Conservation (phyloP, 2,113 vertebrate species). For the Catharus minimus region DNA sequence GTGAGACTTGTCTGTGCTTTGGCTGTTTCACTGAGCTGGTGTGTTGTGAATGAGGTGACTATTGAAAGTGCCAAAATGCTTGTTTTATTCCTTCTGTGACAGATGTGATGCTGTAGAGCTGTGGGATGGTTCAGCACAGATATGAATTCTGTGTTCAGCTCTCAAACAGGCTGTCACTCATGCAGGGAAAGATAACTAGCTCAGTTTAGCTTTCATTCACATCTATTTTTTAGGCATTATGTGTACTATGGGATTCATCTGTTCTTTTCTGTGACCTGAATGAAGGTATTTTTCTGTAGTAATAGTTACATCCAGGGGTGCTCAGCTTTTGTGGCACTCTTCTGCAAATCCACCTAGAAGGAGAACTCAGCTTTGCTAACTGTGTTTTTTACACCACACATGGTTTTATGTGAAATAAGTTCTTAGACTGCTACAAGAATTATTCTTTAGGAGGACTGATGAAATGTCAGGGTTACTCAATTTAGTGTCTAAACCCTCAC, state of each 20-base stretch:
- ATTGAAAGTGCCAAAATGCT: neutral
- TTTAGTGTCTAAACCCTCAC: neutral
- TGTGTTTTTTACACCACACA: accelerated
- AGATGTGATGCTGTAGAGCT: neutral
- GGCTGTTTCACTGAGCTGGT: neutral
- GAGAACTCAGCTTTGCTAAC: neutral
- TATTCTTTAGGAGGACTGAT: neutral
- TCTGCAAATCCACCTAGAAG: neutral
- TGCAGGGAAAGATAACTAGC: neutral
- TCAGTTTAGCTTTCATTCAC: neutral
- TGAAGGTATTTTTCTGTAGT: neutral
- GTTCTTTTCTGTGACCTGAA: neutral
- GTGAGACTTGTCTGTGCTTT: neutral
- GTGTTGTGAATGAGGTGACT: neutral
- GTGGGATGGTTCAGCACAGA: neutral
- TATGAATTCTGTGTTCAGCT: neutral
- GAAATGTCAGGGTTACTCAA: neutral
- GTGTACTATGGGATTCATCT: neutral
- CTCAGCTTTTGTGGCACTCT: neutral
- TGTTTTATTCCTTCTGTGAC: neutral
- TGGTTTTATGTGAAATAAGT: accelerated
- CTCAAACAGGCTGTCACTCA: neutral
- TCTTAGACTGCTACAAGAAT: neutral
- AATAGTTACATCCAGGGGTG: neutral
- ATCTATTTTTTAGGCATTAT: neutral